Conservation (phyloP, 2,797 vertebrate genomes). For the Mormyrops boulengeri region DNA sequence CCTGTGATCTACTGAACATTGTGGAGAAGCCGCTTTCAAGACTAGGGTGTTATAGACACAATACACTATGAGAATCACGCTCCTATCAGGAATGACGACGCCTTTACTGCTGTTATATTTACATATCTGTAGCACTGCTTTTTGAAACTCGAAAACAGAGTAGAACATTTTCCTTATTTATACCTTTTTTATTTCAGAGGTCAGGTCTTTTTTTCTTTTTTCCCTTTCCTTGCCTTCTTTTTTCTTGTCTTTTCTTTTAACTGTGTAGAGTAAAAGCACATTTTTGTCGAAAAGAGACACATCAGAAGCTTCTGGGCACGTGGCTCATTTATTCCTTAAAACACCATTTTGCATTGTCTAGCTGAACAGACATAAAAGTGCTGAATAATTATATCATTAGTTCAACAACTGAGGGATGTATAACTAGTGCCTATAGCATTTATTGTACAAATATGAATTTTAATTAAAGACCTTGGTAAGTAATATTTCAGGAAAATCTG, state of each 20-base stretch:
- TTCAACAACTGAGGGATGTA: background rate
- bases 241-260: background rate
- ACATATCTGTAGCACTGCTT: background rate
- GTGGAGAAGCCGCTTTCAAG: background rate
- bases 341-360: background rate
- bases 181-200: background rate
- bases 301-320: background rate
- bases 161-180: background rate
- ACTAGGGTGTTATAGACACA: background rate
- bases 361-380: background rate
- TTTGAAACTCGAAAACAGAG: background rate
- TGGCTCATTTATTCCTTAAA: background rate
- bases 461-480: background rate
- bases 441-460: background rate
- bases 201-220: background rate
- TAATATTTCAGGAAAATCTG: background rate
- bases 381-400: background rate
- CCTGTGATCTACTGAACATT: background rate
- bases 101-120: background rate
- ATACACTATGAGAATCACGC: background rate
- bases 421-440: background rate
- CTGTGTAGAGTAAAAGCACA: background rate
- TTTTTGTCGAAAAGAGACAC: background rate
- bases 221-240: background rate
- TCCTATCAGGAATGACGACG: background rate